A percentile compares a stretch with the other conserved stretches of the same genome.
phyloP scores from a whole-genome alignment of 2,888 invertebrate species.

The Hymenopus coronatus region DNA sequence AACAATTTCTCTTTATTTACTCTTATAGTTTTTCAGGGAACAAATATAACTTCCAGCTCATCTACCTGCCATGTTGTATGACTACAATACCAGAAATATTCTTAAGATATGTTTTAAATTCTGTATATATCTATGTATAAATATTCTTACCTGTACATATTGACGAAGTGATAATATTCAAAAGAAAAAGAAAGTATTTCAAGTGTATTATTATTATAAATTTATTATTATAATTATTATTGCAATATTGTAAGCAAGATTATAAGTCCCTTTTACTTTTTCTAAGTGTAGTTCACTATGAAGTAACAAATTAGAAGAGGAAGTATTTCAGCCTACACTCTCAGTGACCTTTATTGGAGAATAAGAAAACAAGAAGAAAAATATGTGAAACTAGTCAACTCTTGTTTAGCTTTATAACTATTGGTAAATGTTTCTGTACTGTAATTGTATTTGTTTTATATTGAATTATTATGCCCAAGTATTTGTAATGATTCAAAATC shows the following conservation, averaged over 20 bases:
- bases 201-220: not conserved
- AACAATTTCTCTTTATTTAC: not conserved
- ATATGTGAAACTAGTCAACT: too few relatives aligned
- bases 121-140: not conserved
- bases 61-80: conserved; percentile 7
- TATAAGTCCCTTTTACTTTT: not conserved
- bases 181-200: not conserved
- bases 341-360: not conserved
- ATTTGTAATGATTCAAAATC: too few relatives aligned
- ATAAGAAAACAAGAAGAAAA: too few relatives aligned
- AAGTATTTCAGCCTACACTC: not conserved
- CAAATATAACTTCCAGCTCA: conserved; percentile 14
- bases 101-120: not conserved
- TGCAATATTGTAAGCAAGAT: not conserved
- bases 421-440: too few relatives aligned
- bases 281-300: not conserved
- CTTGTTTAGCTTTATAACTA: too few relatives aligned
- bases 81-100: not conserved
- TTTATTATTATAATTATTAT: not conserved
- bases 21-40: not conserved
- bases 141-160: not conserved
- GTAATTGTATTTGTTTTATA: too few relatives aligned
- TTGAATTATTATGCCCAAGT: too few relatives aligned
- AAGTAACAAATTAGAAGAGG: not conserved
- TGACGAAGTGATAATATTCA: not conserved